Percentiles rank a stretch among this genome's conserved stretches.
Evolutionary conservation across 2,888 invertebrate species (phyloP).

Genomic region (Pseudanteris insignis): DNA sequence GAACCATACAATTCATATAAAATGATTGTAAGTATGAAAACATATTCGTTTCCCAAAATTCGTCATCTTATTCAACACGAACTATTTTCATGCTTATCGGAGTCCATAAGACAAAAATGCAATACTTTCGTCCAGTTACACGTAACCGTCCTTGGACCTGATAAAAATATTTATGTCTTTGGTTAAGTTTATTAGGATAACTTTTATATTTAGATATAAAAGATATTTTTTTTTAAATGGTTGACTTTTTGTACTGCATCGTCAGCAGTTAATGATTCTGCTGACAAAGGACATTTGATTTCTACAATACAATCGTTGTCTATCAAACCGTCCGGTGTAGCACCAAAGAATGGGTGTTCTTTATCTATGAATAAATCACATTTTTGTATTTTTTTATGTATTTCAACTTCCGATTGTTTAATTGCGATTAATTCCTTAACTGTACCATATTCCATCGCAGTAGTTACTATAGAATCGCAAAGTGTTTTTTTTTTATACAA

Average conservation of each 20-base stretch:
- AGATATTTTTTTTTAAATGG: conserved; percentile 4
- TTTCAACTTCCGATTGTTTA: conserved; percentile 2
- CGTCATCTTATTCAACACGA: conserved; percentile 7
- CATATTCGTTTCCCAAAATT: conserved; percentile 6
- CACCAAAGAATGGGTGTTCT: conserved; percentile 20
- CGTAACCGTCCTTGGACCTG: conserved; percentile 16
- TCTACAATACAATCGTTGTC: conserved; percentile 38
- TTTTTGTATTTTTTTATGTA: conserved; percentile 5
- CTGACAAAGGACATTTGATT: conserved; percentile 33
- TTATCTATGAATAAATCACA: conserved; percentile 38
- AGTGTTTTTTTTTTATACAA: conserved; percentile 20
- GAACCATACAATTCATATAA: conserved; percentile 7
- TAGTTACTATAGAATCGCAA: conserved; percentile 18
- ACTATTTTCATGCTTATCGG: conserved; percentile 9
- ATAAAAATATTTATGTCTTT: conserved; percentile 12
- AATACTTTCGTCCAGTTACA: conserved; percentile 6
- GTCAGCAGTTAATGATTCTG: conserved; percentile 1
- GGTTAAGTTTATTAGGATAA: conserved; percentile 6
- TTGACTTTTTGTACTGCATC: conserved; percentile 5
- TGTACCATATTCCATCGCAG: conserved; percentile 25
- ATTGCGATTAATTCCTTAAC: conserved; percentile 18
- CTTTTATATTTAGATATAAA: too few relatives aligned
- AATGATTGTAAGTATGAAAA: not conserved
- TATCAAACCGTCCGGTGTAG: conserved; percentile 41
- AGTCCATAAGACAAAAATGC: conserved; percentile 14